A percentile compares a stretch with the other conserved stretches of the same genome.
Evolutionary conservation across 30 jellyfish, hydroid and myxozoan species (phyloP).

Genomic region (Hydractinia symbiolongicarpus): DNA sequence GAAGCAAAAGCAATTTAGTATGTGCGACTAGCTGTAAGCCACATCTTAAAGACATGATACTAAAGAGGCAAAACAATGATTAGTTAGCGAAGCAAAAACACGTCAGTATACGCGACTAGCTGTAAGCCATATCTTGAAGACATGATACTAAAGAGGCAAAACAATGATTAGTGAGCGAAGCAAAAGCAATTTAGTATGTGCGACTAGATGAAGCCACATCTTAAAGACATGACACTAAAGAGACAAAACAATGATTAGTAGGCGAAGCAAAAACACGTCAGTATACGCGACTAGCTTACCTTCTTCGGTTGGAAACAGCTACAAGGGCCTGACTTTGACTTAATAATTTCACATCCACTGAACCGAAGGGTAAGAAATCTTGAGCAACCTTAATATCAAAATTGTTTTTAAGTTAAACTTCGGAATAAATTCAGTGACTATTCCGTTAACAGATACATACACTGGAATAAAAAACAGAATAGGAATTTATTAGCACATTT

Average conservation of each 20-base stretch:
- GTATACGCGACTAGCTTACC: slow-evolving; percentile 15
- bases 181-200: no score
- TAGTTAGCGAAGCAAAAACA: no score
- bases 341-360: slow-evolving; percentile 51
- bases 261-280: neutral
- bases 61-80: no score
- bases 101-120: no score
- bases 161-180: no score
- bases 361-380: slow-evolving; percentile 63
- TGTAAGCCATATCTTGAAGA: no score
- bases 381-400: slow-evolving; percentile 51
- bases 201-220: no score
- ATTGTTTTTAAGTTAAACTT: neutral
- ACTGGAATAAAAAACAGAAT: neutral
- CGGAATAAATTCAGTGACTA: neutral
- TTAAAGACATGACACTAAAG: no score
- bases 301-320: slow-evolving; percentile 45
- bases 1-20: neutral
- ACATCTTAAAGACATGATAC: no score
- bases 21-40: neutral
- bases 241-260: no score
- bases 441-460: no score
- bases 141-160: no score
- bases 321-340: slow-evolving; percentile 33
- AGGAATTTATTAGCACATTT: neutral